Evolutionary conservation across 2,888 invertebrate species (phyloP), one percentile per base, ranked within the genome.

Genomic region (Chaetoderma sp.): DNA sequence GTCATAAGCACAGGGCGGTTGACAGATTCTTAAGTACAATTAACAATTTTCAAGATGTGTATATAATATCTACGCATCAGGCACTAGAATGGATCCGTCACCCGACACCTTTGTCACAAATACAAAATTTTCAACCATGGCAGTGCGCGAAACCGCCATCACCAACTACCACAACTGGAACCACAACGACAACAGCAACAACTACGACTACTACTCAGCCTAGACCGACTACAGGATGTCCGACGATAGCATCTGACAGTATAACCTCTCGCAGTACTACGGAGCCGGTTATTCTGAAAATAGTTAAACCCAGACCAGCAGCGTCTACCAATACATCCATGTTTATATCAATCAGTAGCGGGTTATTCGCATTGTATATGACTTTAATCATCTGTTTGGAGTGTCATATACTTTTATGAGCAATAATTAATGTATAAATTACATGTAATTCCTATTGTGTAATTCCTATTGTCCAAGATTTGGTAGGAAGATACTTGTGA

Each of bases 1-100:
- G 90, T 18, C 23, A 56, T 25, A 56, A 57, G 18, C 27, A 60
- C 18, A 60, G 60, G 27, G 67, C 57, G 2, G 56, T 67, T 50
- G 18, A 57, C n/a, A 52, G 57, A 18, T 67, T 67, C 47, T 32
- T 67, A 1, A 50, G 56, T 16, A 54, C 32, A 5, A 59, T 70
- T 28, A 30, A 61, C 18, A 30, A 55, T 13, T 42, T 36, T 21
- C 45, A 62, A n/a, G 67, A 67, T 21, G 67, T 67, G 32, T 67
- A 60, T 30, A 52, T 67, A 21, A 23, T 67, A 21, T 59, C 52
- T 4, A 36, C 54, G 13, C 5, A 55, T 23, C 63, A 57, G 23
- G 28, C 54, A 23, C 25, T 67, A 23, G 56, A 57, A 13, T 67
- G 67, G 67, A 67, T 67, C 63, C 39, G 39, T 36, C n/a, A 28